Conservation (phyloP, 2,888 invertebrate genomes). For the Pyrrhia umbra region DNA sequence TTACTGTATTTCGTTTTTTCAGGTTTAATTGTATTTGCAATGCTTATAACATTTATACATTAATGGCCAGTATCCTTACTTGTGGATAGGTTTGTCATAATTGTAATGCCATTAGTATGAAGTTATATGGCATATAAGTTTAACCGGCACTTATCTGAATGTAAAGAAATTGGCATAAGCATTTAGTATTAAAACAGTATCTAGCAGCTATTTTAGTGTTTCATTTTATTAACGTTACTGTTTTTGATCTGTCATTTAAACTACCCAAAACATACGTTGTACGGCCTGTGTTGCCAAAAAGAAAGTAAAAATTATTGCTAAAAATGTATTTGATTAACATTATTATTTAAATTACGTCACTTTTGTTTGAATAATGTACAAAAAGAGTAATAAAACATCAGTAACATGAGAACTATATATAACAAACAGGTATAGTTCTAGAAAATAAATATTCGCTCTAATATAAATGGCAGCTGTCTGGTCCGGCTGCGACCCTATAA, state of each 20-base stretch:
- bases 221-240: background rate
- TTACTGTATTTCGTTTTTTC: background rate
- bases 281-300: too few species aligned
- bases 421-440: conserved; percentile 1
- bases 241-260: too few species aligned
- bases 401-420: background rate
- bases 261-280: too few species aligned
- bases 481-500: conserved; percentile 43
- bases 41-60: background rate
- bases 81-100: too few species aligned
- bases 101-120: too few species aligned
- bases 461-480: conserved; percentile 41
- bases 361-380: background rate
- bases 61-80: too few species aligned
- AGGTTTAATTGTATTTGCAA: background rate
- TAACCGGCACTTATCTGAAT: background rate
- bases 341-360: too few species aligned
- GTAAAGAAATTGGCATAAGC: background rate
- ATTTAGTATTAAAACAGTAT: background rate
- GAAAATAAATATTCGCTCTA: conserved; percentile 22
- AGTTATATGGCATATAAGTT: too few species aligned
- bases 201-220: background rate
- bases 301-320: too few species aligned
- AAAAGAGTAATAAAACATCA: background rate
- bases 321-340: too few species aligned